phyloP scores from a whole-genome alignment of 23 tunicate species.

The Pegea sp. region DNA sequence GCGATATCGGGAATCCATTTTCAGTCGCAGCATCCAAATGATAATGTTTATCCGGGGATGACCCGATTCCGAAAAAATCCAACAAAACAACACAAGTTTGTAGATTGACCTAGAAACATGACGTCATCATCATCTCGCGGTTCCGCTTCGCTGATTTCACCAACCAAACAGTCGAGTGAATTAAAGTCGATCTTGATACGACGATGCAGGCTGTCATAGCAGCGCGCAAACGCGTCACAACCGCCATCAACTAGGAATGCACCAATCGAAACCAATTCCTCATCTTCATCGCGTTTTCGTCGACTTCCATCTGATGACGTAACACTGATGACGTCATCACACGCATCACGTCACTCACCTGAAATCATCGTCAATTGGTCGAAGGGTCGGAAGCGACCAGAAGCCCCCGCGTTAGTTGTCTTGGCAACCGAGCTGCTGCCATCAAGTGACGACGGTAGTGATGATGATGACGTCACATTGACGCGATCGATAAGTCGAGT shows the following conservation, averaged over 20 bases:
- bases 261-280: slow-evolving; percentile 38
- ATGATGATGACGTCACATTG: too few species aligned
- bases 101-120: slow-evolving; percentile 37
- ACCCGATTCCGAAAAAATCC: slow-evolving; percentile 88
- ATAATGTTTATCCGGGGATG: slow-evolving; percentile 52
- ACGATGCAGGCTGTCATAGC: slow-evolving; percentile 35
- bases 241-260: slow-evolving; percentile 68
- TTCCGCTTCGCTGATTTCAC: neutral
- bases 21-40: slow-evolving; percentile 48
- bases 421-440: too few species aligned
- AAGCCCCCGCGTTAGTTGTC: too few species aligned
- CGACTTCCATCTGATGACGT: neutral
- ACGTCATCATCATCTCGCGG: neutral
- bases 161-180: slow-evolving; percentile 63
- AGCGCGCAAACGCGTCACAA: slow-evolving; percentile 23
- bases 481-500: too few species aligned
- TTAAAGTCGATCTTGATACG: slow-evolving; percentile 65
- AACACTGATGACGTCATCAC: neutral
- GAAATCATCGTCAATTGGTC: neutral
- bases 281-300: neutral
- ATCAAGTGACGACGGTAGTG: too few species aligned
- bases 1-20: slow-evolving; percentile 16
- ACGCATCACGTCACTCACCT: neutral
- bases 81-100: slow-evolving; percentile 92
- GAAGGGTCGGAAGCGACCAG: too few species aligned